Base-by-base conservation (phyloP, 2,888 invertebrate species). In the Eilema depressum region DNA sequence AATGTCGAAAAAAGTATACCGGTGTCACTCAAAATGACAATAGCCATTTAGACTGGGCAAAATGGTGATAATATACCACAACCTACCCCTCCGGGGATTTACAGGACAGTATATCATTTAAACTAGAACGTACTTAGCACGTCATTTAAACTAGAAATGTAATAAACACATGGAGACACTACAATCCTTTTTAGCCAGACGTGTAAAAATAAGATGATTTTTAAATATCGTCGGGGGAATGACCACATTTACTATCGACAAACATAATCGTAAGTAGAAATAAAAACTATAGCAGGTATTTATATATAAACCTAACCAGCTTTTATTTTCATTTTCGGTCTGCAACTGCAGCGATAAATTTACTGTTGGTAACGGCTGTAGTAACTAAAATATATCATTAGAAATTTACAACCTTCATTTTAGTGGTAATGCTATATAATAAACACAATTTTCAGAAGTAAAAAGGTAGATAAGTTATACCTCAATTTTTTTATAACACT, bases 321-420 rank as follows among this genome's bases (percentile, higher is more conserved):
- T 62, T 66, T 62, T 66, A 60, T 63, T 70, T 70, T 63, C 47
- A 66, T 63, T 59, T 67, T 57, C 57, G 64, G 47, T 63, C 67
- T 63, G 20, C 57, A 71, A 68, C 71, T 67, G 47, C 64, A 71
- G n/a, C 64, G 12, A 67, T 71, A 71, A 71, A 68, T 68, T 28
- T 63, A 1, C n/a, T 59, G 60, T 37, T 60, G 63, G 60, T 28
- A 68, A 60, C 64, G 60, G 71, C 64, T 71, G 67, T 23, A 60
- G 41, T 64, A 59, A 5, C 59, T 68, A 68, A 68, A 71, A 71
- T 68, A 53, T 60, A 71, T 71, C 63, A 67, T 63, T 63, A 59
- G 60, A 71, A 67, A 67, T 71, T 63, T 26, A 64, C 60, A 70
- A 67, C 28, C 30, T 60, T 59, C 47, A 47, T 67, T 53, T 53